These are phyloP conservation scores for Clivina fossor DNA, from an alignment of 2,888 invertebrate genomes.

Conservation along the genomic window DNA sequence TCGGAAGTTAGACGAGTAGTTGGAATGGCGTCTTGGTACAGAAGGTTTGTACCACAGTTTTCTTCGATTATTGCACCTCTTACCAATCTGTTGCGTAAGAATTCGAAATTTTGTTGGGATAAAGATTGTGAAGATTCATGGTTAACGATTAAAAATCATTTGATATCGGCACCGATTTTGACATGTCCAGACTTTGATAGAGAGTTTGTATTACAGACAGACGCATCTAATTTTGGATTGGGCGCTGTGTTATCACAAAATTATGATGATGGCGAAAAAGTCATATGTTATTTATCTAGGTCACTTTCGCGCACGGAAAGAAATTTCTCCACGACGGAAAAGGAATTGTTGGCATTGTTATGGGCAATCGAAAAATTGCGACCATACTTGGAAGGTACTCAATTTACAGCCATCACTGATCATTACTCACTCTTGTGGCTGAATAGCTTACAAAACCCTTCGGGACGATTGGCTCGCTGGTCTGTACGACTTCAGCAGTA, in stretches of 20 bases:
- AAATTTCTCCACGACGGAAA: background rate
- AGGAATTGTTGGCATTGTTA: background rate
- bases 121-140: background rate
- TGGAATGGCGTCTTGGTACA: conserved; percentile 30
- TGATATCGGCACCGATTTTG: conserved; percentile 5
- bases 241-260: background rate
- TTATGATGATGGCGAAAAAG: too few species aligned
- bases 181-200: background rate
- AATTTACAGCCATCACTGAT: conserved; percentile 14
- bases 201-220: background rate
- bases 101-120: background rate
- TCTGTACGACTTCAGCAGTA: conserved; percentile 34
- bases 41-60: conserved; percentile 10
- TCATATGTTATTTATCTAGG: background rate
- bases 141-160: background rate
- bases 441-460: background rate
- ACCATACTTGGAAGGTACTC: conserved; percentile 7
- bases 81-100: conserved; percentile 1
- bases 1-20: conserved; percentile 26
- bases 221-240: background rate
- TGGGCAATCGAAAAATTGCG: conserved; percentile 5
- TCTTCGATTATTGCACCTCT: conserved; percentile 5
- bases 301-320: background rate
- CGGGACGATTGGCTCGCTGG: too few species aligned
- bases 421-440: background rate